A percentile compares a stretch with the other conserved stretches of the same genome.
These are phyloP conservation scores for Apamea monoglypha DNA, from an alignment of 2,888 invertebrate genomes.

Conservation along the genomic window DNA sequence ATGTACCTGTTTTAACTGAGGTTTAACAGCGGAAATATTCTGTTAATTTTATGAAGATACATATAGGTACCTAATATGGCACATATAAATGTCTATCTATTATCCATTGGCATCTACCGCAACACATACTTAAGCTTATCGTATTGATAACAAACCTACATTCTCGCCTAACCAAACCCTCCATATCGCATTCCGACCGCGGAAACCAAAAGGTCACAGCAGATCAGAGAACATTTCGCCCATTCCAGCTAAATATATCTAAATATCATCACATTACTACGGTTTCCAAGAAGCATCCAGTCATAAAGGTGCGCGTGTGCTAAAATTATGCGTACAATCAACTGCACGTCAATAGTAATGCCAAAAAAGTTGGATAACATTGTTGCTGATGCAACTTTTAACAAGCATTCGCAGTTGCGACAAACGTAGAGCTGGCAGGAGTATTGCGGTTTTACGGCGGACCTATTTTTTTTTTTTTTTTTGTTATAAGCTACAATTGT, in stretches of 20 bases:
- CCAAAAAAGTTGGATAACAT: neutral
- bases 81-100: neutral
- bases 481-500: neutral
- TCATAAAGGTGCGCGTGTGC: conserved; percentile 74
- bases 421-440: neutral
- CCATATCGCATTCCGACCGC: conserved; percentile 17
- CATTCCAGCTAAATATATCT: conserved; percentile 52
- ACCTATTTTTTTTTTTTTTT: neutral
- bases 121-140: conserved; percentile 4
- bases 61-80: neutral
- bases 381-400: neutral
- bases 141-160: conserved; percentile 17
- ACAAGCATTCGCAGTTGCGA: neutral
- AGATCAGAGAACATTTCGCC: conserved; percentile 42
- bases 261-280: conserved; percentile 56
- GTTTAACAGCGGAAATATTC: neutral
- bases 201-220: conserved; percentile 42
- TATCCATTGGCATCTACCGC: neutral
- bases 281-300: conserved; percentile 59
- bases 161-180: neutral
- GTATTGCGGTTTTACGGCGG: neutral
- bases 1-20: neutral
- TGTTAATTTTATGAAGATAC: neutral
- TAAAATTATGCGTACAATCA: conserved; percentile 76
- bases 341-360: neutral